Evolutionary conservation across 2,888 invertebrate genomes (phyloP), one percentile per base, ranked within the genome.

Genomic region (Cephus pulcher): DNA sequence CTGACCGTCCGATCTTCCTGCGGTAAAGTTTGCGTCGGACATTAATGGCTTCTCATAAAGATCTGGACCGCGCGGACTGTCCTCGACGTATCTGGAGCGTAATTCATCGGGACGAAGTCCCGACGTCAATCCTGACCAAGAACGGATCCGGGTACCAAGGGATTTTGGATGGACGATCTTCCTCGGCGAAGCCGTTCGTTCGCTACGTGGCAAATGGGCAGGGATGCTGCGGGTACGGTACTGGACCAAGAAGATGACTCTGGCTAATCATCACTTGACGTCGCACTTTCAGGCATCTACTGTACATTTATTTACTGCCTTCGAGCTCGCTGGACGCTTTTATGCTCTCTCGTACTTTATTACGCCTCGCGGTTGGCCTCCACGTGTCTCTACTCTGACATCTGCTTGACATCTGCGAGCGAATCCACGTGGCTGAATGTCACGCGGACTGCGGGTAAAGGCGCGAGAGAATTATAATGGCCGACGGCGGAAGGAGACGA

Each of bases 11-110:
- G 80, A 77, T 80, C 79, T 82, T 80, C 78, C 81, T 77, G 73
- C 76, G 77, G 80, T 76, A 78, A 80, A 80, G 81, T 75, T 85
- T 86, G 86, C 86, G 76, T 76, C 75, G 82, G 86, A 86, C 86
- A 78, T 86, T 86, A 86, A 86, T 84, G 83, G 84, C 82, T 23
- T 73, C 74, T 81, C 85, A 84, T 85, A 86, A 86, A 86, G 85
- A 83, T 85, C 81, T 76, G 82, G 80, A 77, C 76, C 78, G 74
- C 79, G 75, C 75, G 77, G 77, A 73, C 80, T 82, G 82, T 80
- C 80, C 81, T 78, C 80, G 79, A 78, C 80, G 79, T 82, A 84
- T 82, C 81, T 80, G 76, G 82, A 81, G 82, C 81, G 80, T 84
- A 84, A 84, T 81, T 83, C 81, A 84, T 80, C 75, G 75, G 34